Evolutionary conservation across 2,113 vertebrate species (phyloP).

Genomic region (Oryzias curvinotus): DNA sequence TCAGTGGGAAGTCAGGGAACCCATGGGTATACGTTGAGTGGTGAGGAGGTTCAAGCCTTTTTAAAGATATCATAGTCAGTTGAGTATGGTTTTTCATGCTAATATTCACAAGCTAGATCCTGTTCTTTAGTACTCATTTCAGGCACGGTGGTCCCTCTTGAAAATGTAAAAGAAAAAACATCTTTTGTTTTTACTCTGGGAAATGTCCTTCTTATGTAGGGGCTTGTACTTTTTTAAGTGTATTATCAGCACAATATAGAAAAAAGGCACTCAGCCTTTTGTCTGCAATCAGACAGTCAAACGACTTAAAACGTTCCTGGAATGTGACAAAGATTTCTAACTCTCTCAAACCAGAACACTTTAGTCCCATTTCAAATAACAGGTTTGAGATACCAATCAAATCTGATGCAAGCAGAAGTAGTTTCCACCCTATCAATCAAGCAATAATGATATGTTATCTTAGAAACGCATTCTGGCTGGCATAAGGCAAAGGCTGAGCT

Average conservation of each 20-base stretch:
- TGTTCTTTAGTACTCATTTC: no score
- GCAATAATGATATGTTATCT: constrained; percentile 33
- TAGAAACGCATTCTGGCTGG: constrained; percentile 7
- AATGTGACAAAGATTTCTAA: no score
- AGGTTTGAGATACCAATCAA: constrained; percentile 40
- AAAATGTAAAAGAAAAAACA: constrained; percentile 1
- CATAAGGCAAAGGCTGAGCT: constrained; percentile 16
- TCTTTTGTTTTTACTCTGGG: no score
- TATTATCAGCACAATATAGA: no score
- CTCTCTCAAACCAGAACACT: constrained; percentile 9
- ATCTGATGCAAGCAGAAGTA: constrained; percentile 39
- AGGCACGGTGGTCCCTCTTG: background rate
- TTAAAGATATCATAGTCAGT: no score
- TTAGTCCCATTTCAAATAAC: constrained; percentile 30
- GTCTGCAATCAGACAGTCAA: constrained; percentile 33
- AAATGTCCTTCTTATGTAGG: no score
- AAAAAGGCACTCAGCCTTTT: constrained; percentile 11
- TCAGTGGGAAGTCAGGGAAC: background rate
- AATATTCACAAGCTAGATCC: background rate
- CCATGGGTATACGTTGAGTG: no score
- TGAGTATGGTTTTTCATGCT: background rate
- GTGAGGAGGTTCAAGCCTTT: no score
- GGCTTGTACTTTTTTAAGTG: no score
- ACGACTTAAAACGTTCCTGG: constrained; percentile 9
- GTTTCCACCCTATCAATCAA: constrained; percentile 44